These are phyloP conservation scores for Lineus longissimus DNA, from an alignment of 1,140 invertebrate species.

Conservation along the genomic window DNA sequence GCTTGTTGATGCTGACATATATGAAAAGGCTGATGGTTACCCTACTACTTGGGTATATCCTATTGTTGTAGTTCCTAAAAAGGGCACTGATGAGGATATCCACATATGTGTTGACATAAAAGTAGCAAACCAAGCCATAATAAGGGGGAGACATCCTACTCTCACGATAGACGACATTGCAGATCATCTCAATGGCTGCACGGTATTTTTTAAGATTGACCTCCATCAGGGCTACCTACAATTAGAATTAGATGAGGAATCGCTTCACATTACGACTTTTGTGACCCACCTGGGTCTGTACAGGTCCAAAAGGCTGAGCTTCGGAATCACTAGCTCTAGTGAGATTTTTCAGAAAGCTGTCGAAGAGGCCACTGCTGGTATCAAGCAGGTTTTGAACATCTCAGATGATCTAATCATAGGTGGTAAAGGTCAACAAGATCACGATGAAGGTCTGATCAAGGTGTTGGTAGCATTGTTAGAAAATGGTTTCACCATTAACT, in stretches of 20 bases:
- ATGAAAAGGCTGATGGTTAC: conserved; percentile 25
- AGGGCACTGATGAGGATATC: conserved; percentile 18
- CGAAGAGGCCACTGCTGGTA: neutral
- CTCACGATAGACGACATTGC: conserved; percentile 32
- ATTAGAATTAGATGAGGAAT: conserved; percentile 25
- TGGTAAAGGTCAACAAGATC: too few relatives aligned
- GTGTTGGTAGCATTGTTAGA: too few relatives aligned
- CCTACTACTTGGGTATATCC: conserved; percentile 39
- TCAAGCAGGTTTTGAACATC: too few relatives aligned
- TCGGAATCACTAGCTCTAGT: conserved; percentile 19
- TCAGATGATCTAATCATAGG: too few relatives aligned
- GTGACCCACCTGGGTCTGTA: conserved; percentile 21
- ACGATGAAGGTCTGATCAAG: too few relatives aligned
- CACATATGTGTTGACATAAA: conserved; percentile 38
- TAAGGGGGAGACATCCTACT: conserved; percentile 31
- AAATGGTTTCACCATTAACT: too few relatives aligned
- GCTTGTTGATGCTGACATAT: conserved; percentile 26
- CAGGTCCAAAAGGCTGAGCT: conserved; percentile 21
- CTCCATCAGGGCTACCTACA: conserved; percentile 31
- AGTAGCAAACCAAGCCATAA: conserved; percentile 31
- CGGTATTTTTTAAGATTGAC: conserved; percentile 34
- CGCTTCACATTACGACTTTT: conserved; percentile 30
- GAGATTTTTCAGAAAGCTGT: conserved; percentile 22
- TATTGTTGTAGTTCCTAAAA: conserved; percentile 24
- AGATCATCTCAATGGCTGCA: conserved; percentile 27